Conservation (phyloP, 2,113 vertebrate genomes). For the Sebastes schlegelii region DNA sequence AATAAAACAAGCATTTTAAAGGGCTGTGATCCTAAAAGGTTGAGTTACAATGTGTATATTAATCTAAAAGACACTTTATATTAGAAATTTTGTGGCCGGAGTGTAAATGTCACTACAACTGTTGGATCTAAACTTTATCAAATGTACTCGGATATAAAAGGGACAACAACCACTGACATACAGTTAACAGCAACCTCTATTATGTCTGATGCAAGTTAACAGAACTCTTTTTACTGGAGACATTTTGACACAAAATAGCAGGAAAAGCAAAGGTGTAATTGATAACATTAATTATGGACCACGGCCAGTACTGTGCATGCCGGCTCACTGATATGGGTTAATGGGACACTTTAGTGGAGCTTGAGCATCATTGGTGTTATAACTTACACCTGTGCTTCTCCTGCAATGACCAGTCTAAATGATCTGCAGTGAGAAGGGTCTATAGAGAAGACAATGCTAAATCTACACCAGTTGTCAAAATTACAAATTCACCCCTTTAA, state of each 20-base stretch:
- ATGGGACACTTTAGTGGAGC: background rate
- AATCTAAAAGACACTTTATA: background rate
- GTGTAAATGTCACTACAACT: background rate
- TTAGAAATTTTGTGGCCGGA: background rate
- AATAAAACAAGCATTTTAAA: background rate
- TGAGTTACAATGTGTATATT: background rate
- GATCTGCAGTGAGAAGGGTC: background rate
- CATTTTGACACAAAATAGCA: background rate
- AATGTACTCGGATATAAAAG: background rate
- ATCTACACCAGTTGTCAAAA: background rate
- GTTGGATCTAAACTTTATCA: background rate
- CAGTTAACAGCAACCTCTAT: background rate
- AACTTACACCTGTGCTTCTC: background rate
- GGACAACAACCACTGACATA: background rate
- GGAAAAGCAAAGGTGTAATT: slow-evolving; percentile 1
- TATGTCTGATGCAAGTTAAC: background rate
- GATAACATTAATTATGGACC: background rate
- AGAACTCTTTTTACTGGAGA: background rate
- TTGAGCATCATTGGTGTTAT: background rate
- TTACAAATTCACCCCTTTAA: background rate
- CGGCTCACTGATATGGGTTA: background rate
- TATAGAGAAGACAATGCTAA: background rate
- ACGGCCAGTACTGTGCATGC: background rate
- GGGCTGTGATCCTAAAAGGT: background rate
- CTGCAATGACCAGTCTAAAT: background rate